phyloP scores from a whole-genome alignment of 2,888 invertebrate species.

The Drosophila kokeensis region DNA sequence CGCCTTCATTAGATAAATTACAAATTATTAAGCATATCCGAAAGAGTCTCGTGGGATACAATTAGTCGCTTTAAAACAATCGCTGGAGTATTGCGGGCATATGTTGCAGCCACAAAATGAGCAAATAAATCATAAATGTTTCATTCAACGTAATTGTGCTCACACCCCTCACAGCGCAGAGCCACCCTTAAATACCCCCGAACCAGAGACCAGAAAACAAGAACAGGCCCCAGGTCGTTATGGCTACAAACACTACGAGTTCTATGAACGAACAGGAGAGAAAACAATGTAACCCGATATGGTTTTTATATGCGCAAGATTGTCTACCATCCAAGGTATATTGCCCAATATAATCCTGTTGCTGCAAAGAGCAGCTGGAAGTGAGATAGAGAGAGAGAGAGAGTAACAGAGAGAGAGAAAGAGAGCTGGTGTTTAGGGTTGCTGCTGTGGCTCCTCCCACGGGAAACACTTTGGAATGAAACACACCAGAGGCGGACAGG shows the following conservation, averaged over 20 bases:
- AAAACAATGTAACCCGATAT: slow-evolving; percentile 67
- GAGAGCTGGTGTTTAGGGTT: slow-evolving; percentile 24
- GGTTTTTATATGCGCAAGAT: slow-evolving; percentile 57
- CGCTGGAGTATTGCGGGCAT: slow-evolving; percentile 50
- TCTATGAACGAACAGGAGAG: slow-evolving; percentile 53
- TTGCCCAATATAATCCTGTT: slow-evolving; percentile 38
- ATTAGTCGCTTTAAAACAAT: slow-evolving; percentile 67
- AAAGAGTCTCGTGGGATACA: slow-evolving; percentile 61
- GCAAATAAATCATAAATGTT: slow-evolving; percentile 79
- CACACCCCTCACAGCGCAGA: slow-evolving; percentile 24
- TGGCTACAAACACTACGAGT: slow-evolving; percentile 62
- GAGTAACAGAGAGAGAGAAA: background rate
- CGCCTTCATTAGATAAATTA: slow-evolving; percentile 50
- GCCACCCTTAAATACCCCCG: slow-evolving; percentile 42
- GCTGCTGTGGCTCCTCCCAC: slow-evolving; percentile 62
- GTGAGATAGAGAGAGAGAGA: background rate
- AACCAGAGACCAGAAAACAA: slow-evolving; percentile 13
- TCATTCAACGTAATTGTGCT: slow-evolving; percentile 70
- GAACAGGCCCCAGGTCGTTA: slow-evolving; percentile 60
- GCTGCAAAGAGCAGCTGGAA: slow-evolving; percentile 29
- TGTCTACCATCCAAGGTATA: slow-evolving; percentile 50
- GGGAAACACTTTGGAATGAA: slow-evolving; percentile 36
- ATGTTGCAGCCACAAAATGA: slow-evolving; percentile 72
- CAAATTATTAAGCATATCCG: slow-evolving; percentile 42
- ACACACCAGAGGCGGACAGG: slow-evolving; percentile 3